Evolutionary conservation across 2,888 invertebrate genomes (phyloP).

Genomic region (Hypomecis atomaria): DNA sequence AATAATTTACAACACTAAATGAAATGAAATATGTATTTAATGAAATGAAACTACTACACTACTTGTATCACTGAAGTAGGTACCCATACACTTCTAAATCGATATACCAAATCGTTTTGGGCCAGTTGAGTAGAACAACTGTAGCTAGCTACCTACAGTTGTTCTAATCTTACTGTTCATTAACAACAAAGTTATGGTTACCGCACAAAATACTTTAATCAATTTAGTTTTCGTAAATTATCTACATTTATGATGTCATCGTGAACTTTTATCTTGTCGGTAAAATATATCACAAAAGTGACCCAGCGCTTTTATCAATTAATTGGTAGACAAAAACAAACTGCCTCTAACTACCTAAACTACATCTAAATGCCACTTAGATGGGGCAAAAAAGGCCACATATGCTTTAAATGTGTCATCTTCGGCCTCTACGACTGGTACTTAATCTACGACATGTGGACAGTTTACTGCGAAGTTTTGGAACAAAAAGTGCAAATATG

Average conservation of each 20-base stretch:
- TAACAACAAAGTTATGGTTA: too few species aligned
- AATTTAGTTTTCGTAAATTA: neutral
- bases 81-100: too few species aligned
- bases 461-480: conserved; percentile 46
- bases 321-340: conserved; percentile 52
- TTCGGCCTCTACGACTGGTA: conserved; percentile 26
- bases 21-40: too few species aligned
- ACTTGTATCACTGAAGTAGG: too few species aligned
- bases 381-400: conserved; percentile 59
- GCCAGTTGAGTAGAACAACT: too few species aligned
- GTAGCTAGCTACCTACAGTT: too few species aligned
- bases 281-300: conserved; percentile 16
- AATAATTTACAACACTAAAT: too few species aligned
- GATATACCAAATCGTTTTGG: too few species aligned
- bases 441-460: conserved; percentile 52
- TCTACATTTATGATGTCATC: conserved; percentile 7
- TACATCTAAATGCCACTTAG: conserved; percentile 42
- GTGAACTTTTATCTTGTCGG: conserved; percentile 7
- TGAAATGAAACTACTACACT: too few species aligned
- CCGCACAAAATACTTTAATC: too few species aligned
- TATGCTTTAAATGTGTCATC: conserved; percentile 69
- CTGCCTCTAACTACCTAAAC: conserved; percentile 30
- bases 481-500: conserved; percentile 30
- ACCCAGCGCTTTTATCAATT: conserved; percentile 51
- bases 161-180: too few species aligned